Evolutionary conservation across 2,113 vertebrate genomes (phyloP).

Genomic region (Osmerus eperlanus): DNA sequence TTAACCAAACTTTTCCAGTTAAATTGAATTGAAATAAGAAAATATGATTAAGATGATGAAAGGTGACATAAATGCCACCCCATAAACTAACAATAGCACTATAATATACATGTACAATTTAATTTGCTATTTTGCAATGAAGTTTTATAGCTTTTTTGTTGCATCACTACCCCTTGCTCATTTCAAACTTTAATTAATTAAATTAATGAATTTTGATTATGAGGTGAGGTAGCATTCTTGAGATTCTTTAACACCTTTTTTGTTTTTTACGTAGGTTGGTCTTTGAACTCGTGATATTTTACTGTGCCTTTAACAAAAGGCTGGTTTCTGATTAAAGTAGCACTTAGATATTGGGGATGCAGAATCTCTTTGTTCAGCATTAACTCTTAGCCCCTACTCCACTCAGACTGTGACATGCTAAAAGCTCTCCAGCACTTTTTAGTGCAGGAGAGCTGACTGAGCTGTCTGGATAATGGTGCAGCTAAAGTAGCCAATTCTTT

Average conservation of each 20-base stretch:
- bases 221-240: constrained; percentile 5
- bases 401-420: constrained; percentile 28
- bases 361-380: constrained; percentile 9
- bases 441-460: background rate
- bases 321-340: background rate
- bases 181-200: background rate
- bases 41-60: no score
- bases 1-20: no score
- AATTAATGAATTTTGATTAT: no score
- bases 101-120: no score
- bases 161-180: constrained; percentile 3
- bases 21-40: no score
- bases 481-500: background rate
- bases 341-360: background rate
- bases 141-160: constrained; percentile 2
- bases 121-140: no score
- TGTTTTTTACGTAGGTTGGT: no score
- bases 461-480: background rate
- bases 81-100: no score
- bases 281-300: no score
- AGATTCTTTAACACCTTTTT: constrained; percentile 9
- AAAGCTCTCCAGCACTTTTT: constrained; percentile 15
- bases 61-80: no score
- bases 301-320: constrained; percentile 7
- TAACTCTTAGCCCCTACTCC: background rate